Base-by-base conservation (phyloP, 64 coral and sea anemone species). In the Stichodactyla helianthus region DNA sequence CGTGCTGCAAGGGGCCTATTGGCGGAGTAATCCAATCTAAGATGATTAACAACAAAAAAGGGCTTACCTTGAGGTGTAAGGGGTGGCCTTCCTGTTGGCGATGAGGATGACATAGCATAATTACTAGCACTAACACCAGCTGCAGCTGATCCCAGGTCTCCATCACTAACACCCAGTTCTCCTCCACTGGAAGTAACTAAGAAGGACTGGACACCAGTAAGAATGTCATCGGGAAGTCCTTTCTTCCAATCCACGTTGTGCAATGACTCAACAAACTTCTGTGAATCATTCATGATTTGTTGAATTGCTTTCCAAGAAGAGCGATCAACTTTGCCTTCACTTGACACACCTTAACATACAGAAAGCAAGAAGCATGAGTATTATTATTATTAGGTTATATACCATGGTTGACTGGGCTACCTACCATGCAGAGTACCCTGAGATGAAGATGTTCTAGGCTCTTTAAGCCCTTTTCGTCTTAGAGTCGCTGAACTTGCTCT, bases 301-400 rank as follows among this genome's bases (percentile, higher is more conserved):
- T 99, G 97, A 26, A 99, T 95, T 60, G 90, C 88, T 91, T 99
- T 99, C 97, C 93, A 99, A 10, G 97, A 92, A 14, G 87, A 35
- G 11, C 93, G 93, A 79, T 99, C 97, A 28, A 94, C 80, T 52
- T 89, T 94, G 2, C 97, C 97, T 60, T 99, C 97, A 79, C 55
- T 82, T 10, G 77, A 83, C 11, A 99, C 93, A 31, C 97, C 95
- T 98, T 70, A 22, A 71, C n/a, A 86, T 51, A 68, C 51, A 76
- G 22, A 57, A 58, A 58, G 18, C 10, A 19, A 2, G 7, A 18
- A 51, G 27, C 12, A 44, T 51, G 22, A 55, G 17, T 22, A 44
- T 54, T 55, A 51, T 57, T 5, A 23, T 82, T 19, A 82, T 44
- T 0, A 44, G 35, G 59, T 5, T 60, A 60, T 60, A 17, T 57